A percentile compares a stretch with the other conserved stretches of the same genome.
Conservation (phyloP, 2,888 invertebrate genomes). For the Eumerus sabulonum region DNA sequence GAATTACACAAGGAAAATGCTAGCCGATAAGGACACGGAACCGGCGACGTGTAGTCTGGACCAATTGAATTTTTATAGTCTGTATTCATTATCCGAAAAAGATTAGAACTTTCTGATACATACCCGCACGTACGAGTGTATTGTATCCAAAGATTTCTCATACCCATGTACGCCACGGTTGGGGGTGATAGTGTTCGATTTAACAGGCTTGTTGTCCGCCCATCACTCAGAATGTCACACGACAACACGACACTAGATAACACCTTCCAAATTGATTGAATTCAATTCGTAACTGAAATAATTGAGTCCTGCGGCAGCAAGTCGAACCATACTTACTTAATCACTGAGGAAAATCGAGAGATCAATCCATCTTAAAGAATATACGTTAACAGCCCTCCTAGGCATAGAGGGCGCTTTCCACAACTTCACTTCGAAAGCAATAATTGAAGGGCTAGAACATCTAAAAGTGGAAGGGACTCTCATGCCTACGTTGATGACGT, state of each 20-base stretch:
- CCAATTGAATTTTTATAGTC: conserved; percentile 66
- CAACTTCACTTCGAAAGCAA: no score
- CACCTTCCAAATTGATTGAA: conserved; percentile 64
- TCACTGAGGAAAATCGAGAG: no score
- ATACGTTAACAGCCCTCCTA: no score
- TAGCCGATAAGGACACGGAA: conserved; percentile 62
- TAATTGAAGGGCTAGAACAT: no score
- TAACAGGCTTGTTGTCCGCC: conserved; percentile 32
- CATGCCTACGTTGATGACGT: no score
- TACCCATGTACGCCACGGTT: conserved; percentile 1
- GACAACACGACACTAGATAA: conserved; percentile 29
- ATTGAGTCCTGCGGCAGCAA: conserved; percentile 56
- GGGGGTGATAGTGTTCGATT: conserved; percentile 27
- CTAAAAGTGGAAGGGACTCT: no score
- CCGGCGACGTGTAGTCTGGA: conserved; percentile 39
- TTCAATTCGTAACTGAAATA: conserved; percentile 61
- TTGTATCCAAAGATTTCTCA: conserved; percentile 4
- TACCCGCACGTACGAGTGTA: conserved; percentile 11
- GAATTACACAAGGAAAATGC: conserved; percentile 61
- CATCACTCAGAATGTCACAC: conserved; percentile 13
- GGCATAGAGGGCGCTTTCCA: no score
- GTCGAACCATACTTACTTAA: no score
- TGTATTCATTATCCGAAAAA: conserved; percentile 64
- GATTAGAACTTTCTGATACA: conserved; percentile 45
- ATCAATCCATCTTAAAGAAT: no score